Evolutionary conservation across 2,888 invertebrate genomes (phyloP), one percentile per base, ranked within the genome.

Genomic region (Emesis castigata): DNA sequence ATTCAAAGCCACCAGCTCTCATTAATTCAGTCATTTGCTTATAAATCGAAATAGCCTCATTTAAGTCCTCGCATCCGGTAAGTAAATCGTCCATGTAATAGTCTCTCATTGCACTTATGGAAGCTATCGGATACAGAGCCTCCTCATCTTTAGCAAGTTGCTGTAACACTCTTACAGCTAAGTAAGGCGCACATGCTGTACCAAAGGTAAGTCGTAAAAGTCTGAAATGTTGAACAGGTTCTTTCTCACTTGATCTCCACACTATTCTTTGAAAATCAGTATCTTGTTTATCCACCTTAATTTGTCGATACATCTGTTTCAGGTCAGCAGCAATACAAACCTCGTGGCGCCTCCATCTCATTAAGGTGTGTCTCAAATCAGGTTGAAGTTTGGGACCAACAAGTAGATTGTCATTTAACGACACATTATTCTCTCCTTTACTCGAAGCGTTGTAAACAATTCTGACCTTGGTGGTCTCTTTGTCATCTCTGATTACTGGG

Each of bases 121-220:
- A 26, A 0, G 80, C 81, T 11, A 75, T 2, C 0, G 86, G 83
- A 39, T 69, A 77, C 1, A 69, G 48, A 3, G 16, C 6, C 4
- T 65, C 39, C 20, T 84, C 75, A 69, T 77, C 79, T 0, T 39
- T 4, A 4, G 81, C 78, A 0, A 86, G 14, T 53, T 85, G 81
- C 22, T 84, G 76, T n/a, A n/a, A 7, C 88, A 31, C 0, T 78
- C 53, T 76, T 0, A 83, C 81, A 3, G 84, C 86, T 4, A 82
- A 71, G 31, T 83, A 86, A 9, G 83, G 85, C 1, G 83, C 83
- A 11, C 75, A 79, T 3, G 86, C 62, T 11, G 77, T 83, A 69
- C 81, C 76, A 53, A 75, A 77, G 1, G 97, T 97, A 88, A 97
- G 97, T 88, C 96, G 97, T 1, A 96, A 96, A 3, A 68, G 20